phyloP scores from a whole-genome alignment of 2,113 vertebrate species.

The Siniperca chuatsi region DNA sequence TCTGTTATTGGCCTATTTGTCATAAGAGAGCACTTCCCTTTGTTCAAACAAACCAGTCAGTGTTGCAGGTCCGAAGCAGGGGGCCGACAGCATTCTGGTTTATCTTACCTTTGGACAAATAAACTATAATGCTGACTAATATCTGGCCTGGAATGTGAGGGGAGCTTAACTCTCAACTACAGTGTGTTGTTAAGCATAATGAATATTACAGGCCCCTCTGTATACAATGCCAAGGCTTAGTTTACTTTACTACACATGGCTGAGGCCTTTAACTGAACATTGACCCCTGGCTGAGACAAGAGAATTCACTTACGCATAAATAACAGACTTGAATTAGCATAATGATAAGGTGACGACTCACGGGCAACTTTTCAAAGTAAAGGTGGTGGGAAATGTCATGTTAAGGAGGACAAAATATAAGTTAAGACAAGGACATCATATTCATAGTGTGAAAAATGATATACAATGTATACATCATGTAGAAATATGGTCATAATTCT shows the following conservation, averaged over 20 bases:
- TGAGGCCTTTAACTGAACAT: constrained; percentile 68
- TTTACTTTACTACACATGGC: constrained; percentile 80
- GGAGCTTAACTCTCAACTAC: constrained; percentile 77
- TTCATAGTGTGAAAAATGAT: not conserved
- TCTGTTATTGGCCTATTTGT: constrained; percentile 92
- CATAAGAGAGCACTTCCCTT: constrained; percentile 87
- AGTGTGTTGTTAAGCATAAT: constrained; percentile 85
- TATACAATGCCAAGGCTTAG: constrained; percentile 71
- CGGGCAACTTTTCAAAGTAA: constrained; percentile 45
- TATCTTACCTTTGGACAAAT: constrained; percentile 94
- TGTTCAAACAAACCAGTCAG: constrained; percentile 93
- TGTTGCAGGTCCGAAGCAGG: constrained; percentile 79
- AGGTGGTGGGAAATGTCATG: constrained; percentile 16
- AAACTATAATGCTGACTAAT: constrained; percentile 96
- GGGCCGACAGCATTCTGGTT: constrained; percentile 87
- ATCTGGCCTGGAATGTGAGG: constrained; percentile 90
- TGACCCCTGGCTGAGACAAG: constrained; percentile 67
- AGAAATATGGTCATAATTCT: not conserved
- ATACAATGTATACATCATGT: not conserved
- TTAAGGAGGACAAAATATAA: not conserved
- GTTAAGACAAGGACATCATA: not conserved
- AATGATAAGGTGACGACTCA: constrained; percentile 25
- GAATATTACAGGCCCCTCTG: constrained; percentile 79
- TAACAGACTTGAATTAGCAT: constrained; percentile 54
- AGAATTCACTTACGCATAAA: constrained; percentile 61